Percentiles rank a stretch among this genome's conserved stretches.
phyloP scores from a whole-genome alignment of 2,797 vertebrate genomes.

The Chromis chromis region DNA sequence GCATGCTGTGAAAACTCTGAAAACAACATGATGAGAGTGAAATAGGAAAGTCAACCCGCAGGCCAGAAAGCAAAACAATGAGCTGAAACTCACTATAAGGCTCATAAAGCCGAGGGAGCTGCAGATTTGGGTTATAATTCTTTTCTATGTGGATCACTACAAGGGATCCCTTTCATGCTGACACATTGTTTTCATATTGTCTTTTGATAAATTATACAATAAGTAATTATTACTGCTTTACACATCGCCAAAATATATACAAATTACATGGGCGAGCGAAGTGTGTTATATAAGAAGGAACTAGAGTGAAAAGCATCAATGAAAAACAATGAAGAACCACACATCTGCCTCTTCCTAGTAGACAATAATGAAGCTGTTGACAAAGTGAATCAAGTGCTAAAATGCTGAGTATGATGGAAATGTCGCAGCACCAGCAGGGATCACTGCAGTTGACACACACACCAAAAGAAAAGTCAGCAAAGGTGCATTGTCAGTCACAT shows the following conservation, averaged over 20 bases:
- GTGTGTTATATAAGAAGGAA: background rate
- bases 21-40: background rate
- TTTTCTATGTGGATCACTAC: background rate
- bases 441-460: slow-evolving; percentile 59
- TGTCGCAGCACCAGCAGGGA: slow-evolving; percentile 53
- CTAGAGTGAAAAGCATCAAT: background rate
- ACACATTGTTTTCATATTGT: background rate
- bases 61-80: background rate
- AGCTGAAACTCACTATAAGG: background rate
- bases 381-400: slow-evolving; percentile 59
- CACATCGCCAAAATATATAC: slow-evolving; percentile 2
- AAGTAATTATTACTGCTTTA: background rate
- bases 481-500: slow-evolving; percentile 70
- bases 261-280: background rate
- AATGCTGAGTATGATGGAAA: slow-evolving; percentile 68
- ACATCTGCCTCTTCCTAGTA: slow-evolving; percentile 19
- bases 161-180: background rate
- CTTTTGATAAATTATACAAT: background rate
- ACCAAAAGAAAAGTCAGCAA: slow-evolving; percentile 64
- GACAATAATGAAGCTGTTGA: slow-evolving; percentile 57
- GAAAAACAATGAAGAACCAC: slow-evolving; percentile 17
- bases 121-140: slow-evolving; percentile 1
- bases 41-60: background rate
- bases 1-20: background rate
- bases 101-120: background rate